phyloP scores from a whole-genome alignment of 2,797 vertebrate species.

The Carcharodon carcharias region DNA sequence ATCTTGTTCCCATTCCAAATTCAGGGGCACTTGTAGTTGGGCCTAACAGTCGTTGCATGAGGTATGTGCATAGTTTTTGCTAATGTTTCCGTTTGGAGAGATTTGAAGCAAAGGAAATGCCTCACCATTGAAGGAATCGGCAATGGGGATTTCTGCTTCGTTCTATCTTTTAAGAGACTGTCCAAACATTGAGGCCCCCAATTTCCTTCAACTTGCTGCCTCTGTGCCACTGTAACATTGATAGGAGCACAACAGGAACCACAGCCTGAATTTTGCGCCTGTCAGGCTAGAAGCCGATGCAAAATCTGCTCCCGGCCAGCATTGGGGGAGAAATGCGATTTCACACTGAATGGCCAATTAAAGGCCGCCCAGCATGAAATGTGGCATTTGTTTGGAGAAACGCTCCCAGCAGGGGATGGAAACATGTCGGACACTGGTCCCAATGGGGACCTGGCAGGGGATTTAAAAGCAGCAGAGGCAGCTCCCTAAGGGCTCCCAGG shows the following conservation, averaged over 20 bases:
- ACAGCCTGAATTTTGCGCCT: too few relatives aligned
- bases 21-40: background rate
- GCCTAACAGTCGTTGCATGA: background rate
- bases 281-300: too few relatives aligned
- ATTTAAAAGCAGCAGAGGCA: too few relatives aligned
- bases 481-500: too few relatives aligned
- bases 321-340: too few relatives aligned
- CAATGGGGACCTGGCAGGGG: too few relatives aligned
- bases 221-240: background rate
- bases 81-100: background rate
- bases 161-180: slow-evolving; percentile 50
- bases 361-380: too few relatives aligned
- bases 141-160: slow-evolving; percentile 50
- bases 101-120: background rate
- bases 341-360: too few relatives aligned
- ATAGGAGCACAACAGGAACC: background rate
- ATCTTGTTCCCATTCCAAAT: background rate
- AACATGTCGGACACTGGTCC: too few relatives aligned
- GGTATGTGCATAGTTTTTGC: background rate
- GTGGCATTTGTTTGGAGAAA: too few relatives aligned
- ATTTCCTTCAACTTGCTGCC: background rate
- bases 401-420: too few relatives aligned
- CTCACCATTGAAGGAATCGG: background rate
- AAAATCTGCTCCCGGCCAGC: too few relatives aligned
- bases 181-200: slow-evolving; percentile 42